Evolutionary conservation across 2,113 vertebrate species (phyloP).

Genomic region (Spilogale gracilis): DNA sequence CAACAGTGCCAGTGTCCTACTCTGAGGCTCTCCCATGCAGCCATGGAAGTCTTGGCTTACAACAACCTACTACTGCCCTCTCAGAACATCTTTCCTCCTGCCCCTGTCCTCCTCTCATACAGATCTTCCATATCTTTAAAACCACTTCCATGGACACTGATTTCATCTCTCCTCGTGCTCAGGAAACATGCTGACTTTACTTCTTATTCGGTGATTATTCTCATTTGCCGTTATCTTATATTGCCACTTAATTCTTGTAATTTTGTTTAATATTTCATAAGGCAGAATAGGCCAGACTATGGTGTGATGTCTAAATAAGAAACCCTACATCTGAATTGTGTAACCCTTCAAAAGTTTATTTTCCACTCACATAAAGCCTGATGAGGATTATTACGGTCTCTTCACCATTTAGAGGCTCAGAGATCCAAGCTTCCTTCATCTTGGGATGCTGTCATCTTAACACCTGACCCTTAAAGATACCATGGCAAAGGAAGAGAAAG

Average conservation of each 20-base stretch:
- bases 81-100: neutral
- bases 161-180: neutral
- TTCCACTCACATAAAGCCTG: neutral
- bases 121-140: neutral
- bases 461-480: neutral
- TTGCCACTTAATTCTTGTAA: neutral
- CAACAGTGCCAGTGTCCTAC: neutral
- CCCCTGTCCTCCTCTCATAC: neutral
- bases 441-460: neutral
- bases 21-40: neutral
- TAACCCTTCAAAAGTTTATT: neutral
- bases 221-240: neutral
- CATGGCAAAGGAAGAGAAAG: neutral
- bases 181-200: neutral
- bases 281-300: neutral
- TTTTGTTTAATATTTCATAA: neutral
- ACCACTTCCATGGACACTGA: neutral
- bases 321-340: neutral
- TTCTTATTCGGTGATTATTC: neutral
- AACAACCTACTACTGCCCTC: neutral
- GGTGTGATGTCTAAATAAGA: neutral
- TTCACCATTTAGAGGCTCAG: neutral
- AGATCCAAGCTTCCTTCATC: neutral
- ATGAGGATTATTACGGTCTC: neutral
- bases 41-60: neutral